phyloP scores from a whole-genome alignment of 2,797 vertebrate species.

The Anolis apletophallus region DNA sequence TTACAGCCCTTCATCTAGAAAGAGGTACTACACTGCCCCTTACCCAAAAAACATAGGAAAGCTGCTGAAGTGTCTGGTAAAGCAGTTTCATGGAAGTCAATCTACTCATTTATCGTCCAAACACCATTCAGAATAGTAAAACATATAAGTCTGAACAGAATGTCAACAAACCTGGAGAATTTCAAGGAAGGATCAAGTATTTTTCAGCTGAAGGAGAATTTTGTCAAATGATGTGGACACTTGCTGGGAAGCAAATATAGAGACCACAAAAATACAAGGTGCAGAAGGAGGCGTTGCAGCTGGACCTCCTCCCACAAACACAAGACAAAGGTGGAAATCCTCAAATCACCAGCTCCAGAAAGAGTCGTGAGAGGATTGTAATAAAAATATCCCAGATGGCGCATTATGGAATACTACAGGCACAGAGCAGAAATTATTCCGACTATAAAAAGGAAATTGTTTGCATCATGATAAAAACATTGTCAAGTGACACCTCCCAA shows the following conservation, averaged over 20 bases:
- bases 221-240: slow-evolving; percentile 63
- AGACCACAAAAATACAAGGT: slow-evolving; percentile 72
- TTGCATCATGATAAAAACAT: slow-evolving; percentile 47
- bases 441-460: slow-evolving; percentile 46
- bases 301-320: slow-evolving; percentile 47
- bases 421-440: neutral
- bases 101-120: slow-evolving; percentile 68
- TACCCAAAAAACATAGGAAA: slow-evolving; percentile 59
- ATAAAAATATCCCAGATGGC: slow-evolving; percentile 64
- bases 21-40: neutral
- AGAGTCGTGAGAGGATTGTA: slow-evolving; percentile 47
- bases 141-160: slow-evolving; percentile 74
- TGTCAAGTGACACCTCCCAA: slow-evolving; percentile 45
- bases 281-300: slow-evolving; percentile 70
- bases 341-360: neutral
- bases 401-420: slow-evolving; percentile 56
- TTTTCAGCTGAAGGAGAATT: slow-evolving; percentile 68
- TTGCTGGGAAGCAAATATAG: slow-evolving; percentile 68
- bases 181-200: slow-evolving; percentile 70
- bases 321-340: slow-evolving; percentile 10
- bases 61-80: slow-evolving; percentile 55
- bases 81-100: slow-evolving; percentile 63
- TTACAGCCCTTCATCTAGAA: slow-evolving; percentile 14
- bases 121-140: slow-evolving; percentile 72
- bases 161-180: slow-evolving; percentile 73